Evolutionary conservation across 2,888 invertebrate species (phyloP), one percentile per base, ranked within the genome.

Genomic region (Microchrysa polita): DNA sequence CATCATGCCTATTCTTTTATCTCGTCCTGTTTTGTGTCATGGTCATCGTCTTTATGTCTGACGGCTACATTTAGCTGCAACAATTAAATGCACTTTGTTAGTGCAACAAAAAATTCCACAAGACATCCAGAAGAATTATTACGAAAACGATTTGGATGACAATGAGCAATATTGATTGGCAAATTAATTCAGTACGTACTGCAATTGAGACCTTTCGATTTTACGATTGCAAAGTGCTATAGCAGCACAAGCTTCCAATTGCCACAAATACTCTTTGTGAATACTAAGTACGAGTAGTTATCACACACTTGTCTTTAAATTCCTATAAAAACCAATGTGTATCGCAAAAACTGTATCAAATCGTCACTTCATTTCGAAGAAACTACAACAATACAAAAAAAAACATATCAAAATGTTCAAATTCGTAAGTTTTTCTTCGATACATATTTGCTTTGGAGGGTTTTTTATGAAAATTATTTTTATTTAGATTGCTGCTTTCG

Each of bases 401-500:
- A 61, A 61, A 61, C 34, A n/a, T 40, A 40, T 18, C 61, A 61
- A 61, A 61, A 61, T 61, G 61, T 61, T 61, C 61, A 61, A 61
- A 61, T 61, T 61, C 61, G 61, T 61, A 61, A 61, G 61, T 61
- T 34, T 40, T 1, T 9, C 7, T 0, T 10, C 12, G 52, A 52
- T 1, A 52, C 52, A 52, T 23, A 59, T 5, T 23, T n/a, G n/a
- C 2, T 59, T 27, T 5, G 12, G 20, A n/a, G 7, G 27, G n/a
- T n/a, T n/a, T 34, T 34, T 34, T 34, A 34, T 5, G 2, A 34
- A 34, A 34, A 34, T 34, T 34, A 2, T 34, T 34, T 55, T 61
- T 61, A 18, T 40, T 40, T 40, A 61, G 61, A 42, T 42, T 16
- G 42, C 40, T 61, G 61, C 61, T 61, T 61, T 34, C 16, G 61